Percentiles rank a stretch among this genome's conserved stretches.
Evolutionary conservation across 2,113 vertebrate genomes (phyloP).

Genomic region (Psilopsiagon aurifrons): DNA sequence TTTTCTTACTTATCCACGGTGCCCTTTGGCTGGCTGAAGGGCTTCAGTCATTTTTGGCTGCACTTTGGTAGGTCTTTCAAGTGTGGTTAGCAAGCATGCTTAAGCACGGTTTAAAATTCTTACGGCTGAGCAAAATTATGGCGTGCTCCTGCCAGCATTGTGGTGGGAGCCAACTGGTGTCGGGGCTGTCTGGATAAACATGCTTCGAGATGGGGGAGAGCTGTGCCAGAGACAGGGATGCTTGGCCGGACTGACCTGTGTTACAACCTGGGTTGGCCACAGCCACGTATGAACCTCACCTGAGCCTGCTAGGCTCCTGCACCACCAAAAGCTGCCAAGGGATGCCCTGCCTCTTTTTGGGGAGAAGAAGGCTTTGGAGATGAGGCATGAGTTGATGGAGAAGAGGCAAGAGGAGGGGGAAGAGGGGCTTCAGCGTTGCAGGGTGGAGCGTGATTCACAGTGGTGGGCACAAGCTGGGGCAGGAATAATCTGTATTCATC

Average conservation of each 20-base stretch:
- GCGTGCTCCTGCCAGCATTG: neutral
- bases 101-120: constrained; percentile 27
- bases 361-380: neutral
- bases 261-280: neutral
- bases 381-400: neutral
- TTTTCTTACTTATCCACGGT: neutral
- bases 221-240: neutral
- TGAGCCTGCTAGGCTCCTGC: neutral
- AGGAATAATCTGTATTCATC: neutral
- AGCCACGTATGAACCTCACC: neutral
- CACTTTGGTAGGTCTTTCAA: neutral
- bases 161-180: constrained; percentile 4
- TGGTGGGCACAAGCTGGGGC: fast-evolving
- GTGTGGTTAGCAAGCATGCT: constrained; percentile 21
- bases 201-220: neutral
- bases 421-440: neutral
- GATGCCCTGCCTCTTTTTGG: neutral
- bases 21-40: neutral
- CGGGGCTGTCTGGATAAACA: neutral
- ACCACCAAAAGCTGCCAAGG: fast-evolving
- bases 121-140: neutral
- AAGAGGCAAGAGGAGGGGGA: neutral
- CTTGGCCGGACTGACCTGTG: fast-evolving
- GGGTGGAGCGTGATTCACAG: neutral
- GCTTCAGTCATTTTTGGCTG: constrained; percentile 1